Conservation (phyloP, 2,113 vertebrate species). For the Galbula dea region DNA sequence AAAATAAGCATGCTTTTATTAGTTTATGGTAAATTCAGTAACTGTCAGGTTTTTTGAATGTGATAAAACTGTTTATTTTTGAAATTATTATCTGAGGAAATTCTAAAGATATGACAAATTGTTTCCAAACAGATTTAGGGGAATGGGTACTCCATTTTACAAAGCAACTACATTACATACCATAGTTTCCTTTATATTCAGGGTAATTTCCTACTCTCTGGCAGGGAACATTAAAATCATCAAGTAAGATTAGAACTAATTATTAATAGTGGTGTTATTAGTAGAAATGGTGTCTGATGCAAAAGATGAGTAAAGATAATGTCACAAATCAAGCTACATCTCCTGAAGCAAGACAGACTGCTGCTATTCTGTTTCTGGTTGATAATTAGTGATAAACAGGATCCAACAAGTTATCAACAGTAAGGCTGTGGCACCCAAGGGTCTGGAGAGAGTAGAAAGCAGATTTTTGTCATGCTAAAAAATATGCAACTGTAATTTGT, state of each 20-base stretch:
- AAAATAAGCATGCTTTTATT: neutral
- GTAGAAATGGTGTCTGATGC: too few species aligned
- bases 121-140: neutral
- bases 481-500: neutral
- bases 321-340: neutral
- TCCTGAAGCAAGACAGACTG: neutral
- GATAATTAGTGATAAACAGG: neutral
- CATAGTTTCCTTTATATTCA: neutral
- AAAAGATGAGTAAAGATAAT: neutral
- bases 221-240: neutral
- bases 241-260: neutral
- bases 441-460: neutral
- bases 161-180: neutral
- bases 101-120: neutral
- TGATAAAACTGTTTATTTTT: fast-evolving
- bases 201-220: neutral
- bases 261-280: neutral
- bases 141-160: neutral
- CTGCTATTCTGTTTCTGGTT: neutral
- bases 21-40: neutral
- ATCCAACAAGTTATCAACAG: neutral
- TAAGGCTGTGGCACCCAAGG: neutral
- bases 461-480: neutral
- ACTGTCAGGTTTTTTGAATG: neutral
- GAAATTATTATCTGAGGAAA: neutral